Base-by-base conservation (phyloP, 2,888 invertebrate species). In the Nymphalis c-album region DNA sequence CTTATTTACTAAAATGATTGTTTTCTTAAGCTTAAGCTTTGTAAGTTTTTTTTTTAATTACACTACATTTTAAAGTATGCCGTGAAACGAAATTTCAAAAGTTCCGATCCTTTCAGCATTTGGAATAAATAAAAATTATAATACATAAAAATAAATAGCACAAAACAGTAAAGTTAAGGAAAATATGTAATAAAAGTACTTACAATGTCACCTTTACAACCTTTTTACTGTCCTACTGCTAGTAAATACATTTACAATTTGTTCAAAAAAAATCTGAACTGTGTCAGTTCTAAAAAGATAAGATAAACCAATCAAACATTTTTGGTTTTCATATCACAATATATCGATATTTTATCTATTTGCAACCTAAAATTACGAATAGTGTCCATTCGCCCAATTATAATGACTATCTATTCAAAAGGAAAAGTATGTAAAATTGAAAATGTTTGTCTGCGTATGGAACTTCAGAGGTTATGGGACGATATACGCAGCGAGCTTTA, bases 241-340 rank as follows among this genome's bases (percentile, higher is more conserved):
- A 59, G 58, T 70, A 70, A 64, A 67, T 48, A 45, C 59, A 64
- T 65, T 62, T 51, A 71, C 64, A 62, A 68, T 70, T 70, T 59
- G 51, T 55, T 60, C 59, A 62, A 47, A 47, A 47, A 47, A 48
- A 53, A 65, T 65, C 55, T 46, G 53, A 58, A 60, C 64, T 18
- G 51, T 71, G 68, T 46, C 67, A 48, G 50, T 51, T 55, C 57
- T 50, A 64, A 46, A 53, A 40, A 64, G 73, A 73, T 73, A 48
- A 73, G 73, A 73, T 73, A 71, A 67, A 69, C 40, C 64, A 64
- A 69, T 71, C 66, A 68, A 46, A 26, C 60, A 20, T 67, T 64
- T 69, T 55, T 57, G 18, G 63, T 35, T 63, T 57, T 60, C 50
- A 57, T 71, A 71, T 68, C 69, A 60, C 22, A 51, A 58, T 40